A percentile compares a stretch with the other conserved stretches of the same genome.
phyloP scores from a whole-genome alignment of 2,888 invertebrate genomes.

The Napeogenes sylphis region DNA sequence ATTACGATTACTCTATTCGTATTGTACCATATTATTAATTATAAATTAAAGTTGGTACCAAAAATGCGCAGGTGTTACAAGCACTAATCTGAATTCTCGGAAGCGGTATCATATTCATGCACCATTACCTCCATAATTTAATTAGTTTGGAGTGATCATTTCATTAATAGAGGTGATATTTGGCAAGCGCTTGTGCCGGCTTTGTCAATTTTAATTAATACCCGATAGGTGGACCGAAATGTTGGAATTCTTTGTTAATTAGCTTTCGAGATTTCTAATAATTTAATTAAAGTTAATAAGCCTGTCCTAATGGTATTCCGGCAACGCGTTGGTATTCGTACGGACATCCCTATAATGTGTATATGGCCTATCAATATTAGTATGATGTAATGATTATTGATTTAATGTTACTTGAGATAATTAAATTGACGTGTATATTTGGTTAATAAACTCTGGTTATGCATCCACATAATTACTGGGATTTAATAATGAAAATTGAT shows the following conservation, averaged over 20 bases:
- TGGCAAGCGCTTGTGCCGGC: conserved; percentile 66
- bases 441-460: conserved; percentile 2
- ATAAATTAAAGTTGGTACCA: background rate
- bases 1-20: no score
- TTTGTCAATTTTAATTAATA: conserved; percentile 77
- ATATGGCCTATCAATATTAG: conserved; percentile 10
- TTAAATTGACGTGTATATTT: conserved; percentile 1
- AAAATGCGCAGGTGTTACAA: conserved; percentile 32
- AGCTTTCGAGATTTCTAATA: conserved; percentile 76
- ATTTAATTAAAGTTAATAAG: conserved; percentile 77
- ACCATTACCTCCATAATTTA: conserved; percentile 76
- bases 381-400: conserved; percentile 19
- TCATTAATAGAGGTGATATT: conserved; percentile 75
- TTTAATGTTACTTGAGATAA: conserved; percentile 12
- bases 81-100: conserved; percentile 30
- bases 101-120: conserved; percentile 68
- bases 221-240: conserved; percentile 74
- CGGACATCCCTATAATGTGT: conserved; percentile 24
- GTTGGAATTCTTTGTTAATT: conserved; percentile 77
- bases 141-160: conserved; percentile 77
- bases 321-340: conserved; percentile 58
- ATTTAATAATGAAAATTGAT: no score
- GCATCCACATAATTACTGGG: background rate
- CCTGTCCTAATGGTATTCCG: conserved; percentile 61
- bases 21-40: no score